Evolutionary conservation across 2,113 vertebrate genomes (phyloP), one percentile per base, ranked within the genome.

Genomic region (Lamprotornis superbus): DNA sequence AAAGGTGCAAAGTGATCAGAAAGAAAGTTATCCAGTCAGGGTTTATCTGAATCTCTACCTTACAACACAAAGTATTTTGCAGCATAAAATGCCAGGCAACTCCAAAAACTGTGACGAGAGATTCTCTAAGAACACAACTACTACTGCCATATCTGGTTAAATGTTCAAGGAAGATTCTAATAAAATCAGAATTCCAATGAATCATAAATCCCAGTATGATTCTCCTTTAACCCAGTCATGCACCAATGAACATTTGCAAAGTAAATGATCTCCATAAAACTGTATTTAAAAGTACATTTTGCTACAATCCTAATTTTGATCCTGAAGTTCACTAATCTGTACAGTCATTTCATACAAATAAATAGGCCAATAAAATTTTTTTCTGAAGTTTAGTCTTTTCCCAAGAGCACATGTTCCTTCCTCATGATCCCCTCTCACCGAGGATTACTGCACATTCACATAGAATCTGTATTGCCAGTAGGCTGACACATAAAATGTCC

Each of bases 391-490:
- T 25, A 56, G 14, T 21, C 18, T 69, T 61, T 47, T 42, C 18
- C 11, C 23, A 49, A 24, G 4, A 19, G 15, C 20, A 75, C 10
- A 20, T 15, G 12, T 18, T 55, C 19, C 24, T 23, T 35, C 21
- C 52, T 47, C 30, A 19, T 7, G 23, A 63, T 39, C 14, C 52
- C 23, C 2, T 78, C 52, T 82, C 57, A 55, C 12, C 7, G 31
- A 64, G 14, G 8, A 64, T 28, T 83, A 37, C n/a, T 47, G 49
- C 46, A 73, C 3, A 17, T 28, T 42, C 27, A 61, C 7, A 68
- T 40, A 1, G 1, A 44, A 82, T 28, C 8, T 15, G 4, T 0
- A 0, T 6, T 15, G 15, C 9, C 55, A 53, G 16, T 25, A 53
- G 27, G 63, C 53, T 86, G 30, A 80, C 63, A 71, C 11, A 16